Percentiles rank a stretch among this genome's conserved stretches.
Conservation (phyloP, 2,888 invertebrate genomes). For the Scaptomyza reducta region DNA sequence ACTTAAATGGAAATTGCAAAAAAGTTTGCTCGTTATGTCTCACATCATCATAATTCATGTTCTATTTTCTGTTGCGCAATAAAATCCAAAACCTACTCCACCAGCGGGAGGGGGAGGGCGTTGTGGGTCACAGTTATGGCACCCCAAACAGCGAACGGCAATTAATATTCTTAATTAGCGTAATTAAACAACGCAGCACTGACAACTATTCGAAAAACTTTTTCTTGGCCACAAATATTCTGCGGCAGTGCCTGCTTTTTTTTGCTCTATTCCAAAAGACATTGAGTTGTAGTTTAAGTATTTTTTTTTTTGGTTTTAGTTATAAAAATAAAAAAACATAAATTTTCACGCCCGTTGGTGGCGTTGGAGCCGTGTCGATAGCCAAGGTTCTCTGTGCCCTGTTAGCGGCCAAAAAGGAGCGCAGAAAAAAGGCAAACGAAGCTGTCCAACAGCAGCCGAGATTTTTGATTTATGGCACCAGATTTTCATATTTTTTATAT, state of each 20-base stretch:
- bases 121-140: constrained; percentile 32
- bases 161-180: constrained; percentile 84
- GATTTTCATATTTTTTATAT: constrained; percentile 16
- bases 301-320: constrained; percentile 19
- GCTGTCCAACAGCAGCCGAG: constrained; percentile 51
- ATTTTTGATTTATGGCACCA: constrained; percentile 75
- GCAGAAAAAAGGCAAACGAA: constrained; percentile 27
- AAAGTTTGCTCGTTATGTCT: constrained; percentile 67
- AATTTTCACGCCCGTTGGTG: constrained; percentile 69
- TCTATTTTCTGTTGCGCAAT: constrained; percentile 59
- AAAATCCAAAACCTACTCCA: constrained; percentile 12
- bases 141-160: constrained; percentile 63
- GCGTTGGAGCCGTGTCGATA: constrained; percentile 9
- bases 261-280: constrained; percentile 27
- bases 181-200: constrained; percentile 83
- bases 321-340: constrained; percentile 63
- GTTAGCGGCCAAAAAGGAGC: constrained; percentile 45
- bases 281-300: constrained; percentile 34
- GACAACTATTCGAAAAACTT: constrained; percentile 83
- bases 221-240: constrained; percentile 34
- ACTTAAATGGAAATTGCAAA: constrained; percentile 69
- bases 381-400: constrained; percentile 56
- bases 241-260: constrained; percentile 11
- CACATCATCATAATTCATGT: constrained; percentile 73
- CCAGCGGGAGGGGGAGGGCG: neutral